Conservation (phyloP, 2,888 invertebrate genomes). For the Amblyjoppa fuscipennis region DNA sequence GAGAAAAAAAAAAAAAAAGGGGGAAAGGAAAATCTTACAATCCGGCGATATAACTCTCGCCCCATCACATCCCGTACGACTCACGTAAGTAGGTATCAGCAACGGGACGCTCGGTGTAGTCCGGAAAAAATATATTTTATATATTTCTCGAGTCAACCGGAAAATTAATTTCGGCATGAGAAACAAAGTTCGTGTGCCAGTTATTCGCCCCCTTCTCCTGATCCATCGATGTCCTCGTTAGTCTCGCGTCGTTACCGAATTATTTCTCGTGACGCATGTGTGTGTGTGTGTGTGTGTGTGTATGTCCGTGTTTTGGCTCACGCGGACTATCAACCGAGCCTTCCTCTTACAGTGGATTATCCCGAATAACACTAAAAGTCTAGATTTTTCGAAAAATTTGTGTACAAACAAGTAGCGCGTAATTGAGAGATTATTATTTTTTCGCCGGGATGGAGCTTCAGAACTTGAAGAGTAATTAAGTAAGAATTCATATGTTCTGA, state of each 20-base stretch:
- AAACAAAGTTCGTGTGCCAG: constrained; percentile 32
- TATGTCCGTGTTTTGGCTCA: no score
- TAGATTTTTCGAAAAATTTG: no score
- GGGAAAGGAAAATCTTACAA: constrained; percentile 50
- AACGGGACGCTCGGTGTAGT: constrained; percentile 16
- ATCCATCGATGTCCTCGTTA: constrained; percentile 39
- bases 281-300: neutral
- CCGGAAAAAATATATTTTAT: constrained; percentile 57
- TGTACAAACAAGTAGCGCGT: no score
- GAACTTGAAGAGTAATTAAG: no score
- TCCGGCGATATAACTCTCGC: constrained; percentile 41
- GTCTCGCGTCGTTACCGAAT: constrained; percentile 21
- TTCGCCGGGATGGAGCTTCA: no score
- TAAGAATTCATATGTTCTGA: no score
- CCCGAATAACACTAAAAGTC: no score
- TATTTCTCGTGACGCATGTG: neutral
- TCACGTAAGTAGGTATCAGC: constrained; percentile 55
- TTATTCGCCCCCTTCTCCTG: constrained; percentile 7
- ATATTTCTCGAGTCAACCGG: constrained; percentile 5
- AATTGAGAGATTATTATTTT: no score
- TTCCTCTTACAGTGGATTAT: neutral
- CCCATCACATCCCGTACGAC: constrained; percentile 30
- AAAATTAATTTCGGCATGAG: constrained; percentile 57
- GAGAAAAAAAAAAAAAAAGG: constrained; percentile 52
- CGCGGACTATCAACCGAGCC: no score